These are phyloP conservation scores for Ammodytes dubius DNA, from an alignment of 2,113 vertebrate genomes.

Conservation along the genomic window DNA sequence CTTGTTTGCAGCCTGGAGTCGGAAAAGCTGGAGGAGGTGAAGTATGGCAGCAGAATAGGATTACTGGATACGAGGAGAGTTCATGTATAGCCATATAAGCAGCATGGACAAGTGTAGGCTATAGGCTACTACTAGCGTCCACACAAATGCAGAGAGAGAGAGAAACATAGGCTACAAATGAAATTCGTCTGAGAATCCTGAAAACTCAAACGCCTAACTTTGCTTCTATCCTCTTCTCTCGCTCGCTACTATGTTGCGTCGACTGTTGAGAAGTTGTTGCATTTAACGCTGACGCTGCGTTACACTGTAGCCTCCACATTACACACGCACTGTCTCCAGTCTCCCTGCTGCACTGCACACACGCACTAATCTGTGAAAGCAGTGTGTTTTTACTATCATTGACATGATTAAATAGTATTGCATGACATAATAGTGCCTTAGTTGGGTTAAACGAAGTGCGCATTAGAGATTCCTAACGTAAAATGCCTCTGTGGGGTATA, in stretches of 20 bases:
- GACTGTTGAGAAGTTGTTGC: conserved; percentile 38
- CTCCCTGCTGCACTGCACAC: not conserved
- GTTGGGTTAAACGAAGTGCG: too few species aligned
- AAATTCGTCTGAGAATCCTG: not conserved
- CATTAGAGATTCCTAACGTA: conserved; percentile 5
- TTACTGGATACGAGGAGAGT: not conserved
- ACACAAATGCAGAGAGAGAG: not conserved
- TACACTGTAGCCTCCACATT: not conserved
- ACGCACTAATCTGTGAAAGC: not conserved
- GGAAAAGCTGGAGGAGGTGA: not conserved
- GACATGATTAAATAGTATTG: not conserved
- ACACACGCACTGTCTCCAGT: not conserved
- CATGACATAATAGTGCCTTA: not conserved
- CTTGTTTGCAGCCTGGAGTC: conserved; percentile 6
- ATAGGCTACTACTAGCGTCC: too few species aligned
- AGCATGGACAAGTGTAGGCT: not conserved
- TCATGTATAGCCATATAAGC: not conserved
- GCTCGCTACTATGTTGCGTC: not conserved
- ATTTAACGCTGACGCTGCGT: conserved; percentile 47
- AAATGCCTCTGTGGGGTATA: conserved; percentile 54
- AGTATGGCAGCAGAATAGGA: not conserved
- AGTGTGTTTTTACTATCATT: not conserved
- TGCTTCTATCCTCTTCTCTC: not conserved
- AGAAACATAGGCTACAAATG: too few species aligned
- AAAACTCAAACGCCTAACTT: not conserved